Percentiles rank a stretch among this genome's conserved stretches.
These are phyloP conservation scores for Okapia johnstoni DNA, from an alignment of 2,113 vertebrate species.

Conservation along the genomic window DNA sequence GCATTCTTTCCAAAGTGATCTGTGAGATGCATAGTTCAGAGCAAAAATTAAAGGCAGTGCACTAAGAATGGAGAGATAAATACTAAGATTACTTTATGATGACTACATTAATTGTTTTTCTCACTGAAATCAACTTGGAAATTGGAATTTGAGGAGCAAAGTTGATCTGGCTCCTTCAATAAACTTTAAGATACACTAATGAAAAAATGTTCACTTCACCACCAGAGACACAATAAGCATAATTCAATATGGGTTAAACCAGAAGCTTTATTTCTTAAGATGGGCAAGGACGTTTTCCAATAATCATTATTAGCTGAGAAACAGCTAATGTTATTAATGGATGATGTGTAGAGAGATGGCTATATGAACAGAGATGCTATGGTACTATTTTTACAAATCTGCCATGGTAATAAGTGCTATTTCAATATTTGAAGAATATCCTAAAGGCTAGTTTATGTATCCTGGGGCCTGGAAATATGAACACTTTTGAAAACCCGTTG, in stretches of 20 bases:
- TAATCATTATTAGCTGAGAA: not conserved
- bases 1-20: not conserved
- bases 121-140: not conserved
- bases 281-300: not conserved
- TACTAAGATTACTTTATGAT: not conserved
- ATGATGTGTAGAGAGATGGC: not conserved
- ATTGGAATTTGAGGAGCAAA: not conserved
- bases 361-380: not conserved
- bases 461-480: not conserved
- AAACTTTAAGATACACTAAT: rapidly evolving
- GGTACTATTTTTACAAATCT: not conserved
- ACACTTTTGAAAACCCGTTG: not conserved
- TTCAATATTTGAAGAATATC: not conserved
- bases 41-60: not conserved
- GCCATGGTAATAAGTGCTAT: no score
- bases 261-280: not conserved
- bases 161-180: not conserved
- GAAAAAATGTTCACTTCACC: rapidly evolving
- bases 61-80: not conserved
- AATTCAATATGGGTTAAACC: not conserved
- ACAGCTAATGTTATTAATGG: not conserved
- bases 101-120: not conserved
- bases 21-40: not conserved
- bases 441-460: not conserved
- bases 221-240: rapidly evolving